phyloP scores from a whole-genome alignment of 2,797 vertebrate genomes.

The Periophthalmus magnuspinnatus region DNA sequence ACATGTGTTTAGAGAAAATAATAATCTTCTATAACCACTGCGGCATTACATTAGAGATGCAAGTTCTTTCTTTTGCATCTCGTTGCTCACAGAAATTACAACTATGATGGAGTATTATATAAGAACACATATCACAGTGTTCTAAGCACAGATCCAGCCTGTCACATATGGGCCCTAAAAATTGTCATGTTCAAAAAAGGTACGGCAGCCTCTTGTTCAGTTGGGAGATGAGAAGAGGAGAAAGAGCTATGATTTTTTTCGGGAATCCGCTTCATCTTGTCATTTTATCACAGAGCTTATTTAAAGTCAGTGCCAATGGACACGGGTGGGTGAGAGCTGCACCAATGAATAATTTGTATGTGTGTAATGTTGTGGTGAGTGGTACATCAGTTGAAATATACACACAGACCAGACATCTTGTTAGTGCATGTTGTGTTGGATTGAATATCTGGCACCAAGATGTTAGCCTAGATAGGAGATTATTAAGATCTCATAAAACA shows the following conservation, averaged over 20 bases:
- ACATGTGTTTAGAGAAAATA: too few species aligned
- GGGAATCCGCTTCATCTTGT: constrained; percentile 48
- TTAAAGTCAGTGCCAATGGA: constrained; percentile 43
- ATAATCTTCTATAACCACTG: too few species aligned
- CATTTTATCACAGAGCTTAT: constrained; percentile 45
- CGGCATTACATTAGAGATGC: too few species aligned
- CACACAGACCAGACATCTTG: background rate
- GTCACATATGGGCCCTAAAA: constrained; percentile 39
- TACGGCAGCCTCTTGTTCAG: constrained; percentile 45
- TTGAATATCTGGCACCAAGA: background rate
- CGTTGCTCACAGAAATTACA: too few species aligned
- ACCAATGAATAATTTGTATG: constrained; percentile 30
- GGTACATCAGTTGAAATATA: constrained; percentile 9
- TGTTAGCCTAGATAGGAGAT: background rate
- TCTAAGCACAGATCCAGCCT: constrained; percentile 2
- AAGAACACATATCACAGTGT: too few species aligned
- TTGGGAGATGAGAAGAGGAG: constrained; percentile 44
- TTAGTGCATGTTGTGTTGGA: background rate
- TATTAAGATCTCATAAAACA: background rate
- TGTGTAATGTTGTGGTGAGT: constrained; percentile 25
- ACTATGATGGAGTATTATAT: too few species aligned
- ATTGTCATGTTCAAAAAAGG: constrained; percentile 47
- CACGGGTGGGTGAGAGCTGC: constrained; percentile 35
- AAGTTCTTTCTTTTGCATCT: too few species aligned
- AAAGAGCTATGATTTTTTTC: constrained; percentile 44